phyloP scores from a whole-genome alignment of 2,888 invertebrate species.

The Acanthosepion pharaonis region DNA sequence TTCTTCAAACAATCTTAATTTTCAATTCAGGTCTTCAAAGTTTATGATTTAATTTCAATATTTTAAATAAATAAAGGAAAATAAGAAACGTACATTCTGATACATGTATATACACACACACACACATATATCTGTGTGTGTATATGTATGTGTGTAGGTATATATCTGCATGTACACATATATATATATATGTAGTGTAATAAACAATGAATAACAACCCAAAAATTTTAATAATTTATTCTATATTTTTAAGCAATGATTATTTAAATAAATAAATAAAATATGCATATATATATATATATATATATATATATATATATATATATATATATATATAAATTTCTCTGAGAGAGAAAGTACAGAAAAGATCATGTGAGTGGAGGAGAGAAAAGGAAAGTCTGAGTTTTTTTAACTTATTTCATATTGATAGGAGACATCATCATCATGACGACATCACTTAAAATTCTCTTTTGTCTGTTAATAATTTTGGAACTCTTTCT shows the following conservation, averaged over 20 bases:
- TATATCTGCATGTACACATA: not conserved
- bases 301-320: not conserved
- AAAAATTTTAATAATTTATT: constrained; percentile 21
- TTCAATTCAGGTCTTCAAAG: too few species aligned
- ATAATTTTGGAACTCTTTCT: too few species aligned
- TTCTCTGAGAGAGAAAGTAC: not conserved
- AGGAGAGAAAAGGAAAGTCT: not conserved
- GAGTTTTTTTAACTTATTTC: not conserved
- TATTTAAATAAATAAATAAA: constrained; percentile 22
- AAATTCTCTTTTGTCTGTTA: not conserved
- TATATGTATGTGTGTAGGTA: not conserved
- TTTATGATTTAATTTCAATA: not conserved
- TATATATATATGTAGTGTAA: not conserved
- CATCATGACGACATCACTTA: not conserved
- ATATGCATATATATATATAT: constrained; percentile 4
- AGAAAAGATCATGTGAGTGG: not conserved
- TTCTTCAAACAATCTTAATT: not conserved
- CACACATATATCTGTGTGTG: not conserved
- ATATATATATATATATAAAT: not conserved
- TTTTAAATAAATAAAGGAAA: not conserved
- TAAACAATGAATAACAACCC: not conserved
- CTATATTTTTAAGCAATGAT: not conserved
- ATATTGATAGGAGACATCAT: not conserved
- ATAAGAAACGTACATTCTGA: not conserved
- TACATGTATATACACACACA: not conserved